Percentiles rank a stretch among this genome's conserved stretches.
Evolutionary conservation across 2,888 invertebrate species (phyloP).

Genomic region (Drosophila bunnanda): DNA sequence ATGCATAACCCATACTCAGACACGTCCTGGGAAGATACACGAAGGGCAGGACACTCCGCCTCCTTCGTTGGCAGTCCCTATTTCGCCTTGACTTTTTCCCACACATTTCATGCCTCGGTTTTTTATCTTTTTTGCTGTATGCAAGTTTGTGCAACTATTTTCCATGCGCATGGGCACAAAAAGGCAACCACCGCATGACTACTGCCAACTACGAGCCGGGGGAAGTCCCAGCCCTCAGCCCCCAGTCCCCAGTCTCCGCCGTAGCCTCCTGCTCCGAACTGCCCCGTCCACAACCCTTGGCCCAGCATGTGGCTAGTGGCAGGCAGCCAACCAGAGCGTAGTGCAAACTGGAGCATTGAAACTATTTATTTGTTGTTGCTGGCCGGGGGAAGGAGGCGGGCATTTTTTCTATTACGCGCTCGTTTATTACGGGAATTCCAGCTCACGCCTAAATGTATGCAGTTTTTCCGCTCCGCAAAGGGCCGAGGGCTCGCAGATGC

Average conservation of each 20-base stretch:
- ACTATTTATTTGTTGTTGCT: slow-evolving; percentile 70
- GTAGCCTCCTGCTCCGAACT: neutral
- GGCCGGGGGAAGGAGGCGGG: slow-evolving; percentile 4
- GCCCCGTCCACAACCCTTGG: slow-evolving; percentile 27
- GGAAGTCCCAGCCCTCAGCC: slow-evolving; percentile 23
- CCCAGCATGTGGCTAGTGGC: slow-evolving; percentile 43
- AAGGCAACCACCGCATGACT: slow-evolving; percentile 65
- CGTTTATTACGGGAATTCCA: slow-evolving; percentile 76
- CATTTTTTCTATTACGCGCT: slow-evolving; percentile 78
- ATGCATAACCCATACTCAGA: slow-evolving; percentile 53
- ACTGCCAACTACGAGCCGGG: slow-evolving; percentile 36
- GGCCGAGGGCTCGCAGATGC: slow-evolving; percentile 9
- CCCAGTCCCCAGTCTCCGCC: slow-evolving; percentile 15
- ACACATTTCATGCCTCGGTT: slow-evolving; percentile 46
- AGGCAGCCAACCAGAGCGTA: slow-evolving; percentile 74
- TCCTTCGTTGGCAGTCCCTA: slow-evolving; percentile 46
- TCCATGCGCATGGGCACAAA: slow-evolving; percentile 79
- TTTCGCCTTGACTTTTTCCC: slow-evolving; percentile 39
- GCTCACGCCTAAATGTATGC: slow-evolving; percentile 63
- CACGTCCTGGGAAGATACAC: slow-evolving; percentile 56
- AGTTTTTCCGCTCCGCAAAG: slow-evolving; percentile 35
- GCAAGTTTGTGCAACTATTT: slow-evolving; percentile 77
- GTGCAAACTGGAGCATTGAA: slow-evolving; percentile 74
- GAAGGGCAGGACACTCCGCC: slow-evolving; percentile 37
- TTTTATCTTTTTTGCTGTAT: slow-evolving; percentile 41